Conservation (phyloP, 2,888 invertebrate genomes). For the Leptarthrus brevirostris region DNA sequence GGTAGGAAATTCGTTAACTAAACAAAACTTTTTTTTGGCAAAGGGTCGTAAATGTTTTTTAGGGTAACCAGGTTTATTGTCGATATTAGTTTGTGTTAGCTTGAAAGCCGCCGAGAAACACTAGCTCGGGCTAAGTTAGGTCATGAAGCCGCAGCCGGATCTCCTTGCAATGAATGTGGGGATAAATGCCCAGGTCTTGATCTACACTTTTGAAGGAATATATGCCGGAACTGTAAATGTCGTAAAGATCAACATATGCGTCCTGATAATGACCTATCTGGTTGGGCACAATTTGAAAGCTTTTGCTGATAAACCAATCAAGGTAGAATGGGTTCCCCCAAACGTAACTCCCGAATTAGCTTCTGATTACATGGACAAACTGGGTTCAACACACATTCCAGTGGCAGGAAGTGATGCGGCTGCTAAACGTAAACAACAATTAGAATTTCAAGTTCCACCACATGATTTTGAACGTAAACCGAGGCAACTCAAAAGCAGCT, state of each 20-base stretch:
- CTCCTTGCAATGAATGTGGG: slow-evolving; percentile 82
- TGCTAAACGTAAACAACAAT: slow-evolving; percentile 79
- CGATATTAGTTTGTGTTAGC: too few relatives aligned
- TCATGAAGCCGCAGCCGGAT: slow-evolving; percentile 90
- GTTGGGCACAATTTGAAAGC: slow-evolving; percentile 81
- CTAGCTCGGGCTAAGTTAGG: slow-evolving; percentile 75
- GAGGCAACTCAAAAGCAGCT: slow-evolving; percentile 71
- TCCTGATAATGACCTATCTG: slow-evolving; percentile 80
- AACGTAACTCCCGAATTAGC: slow-evolving; percentile 76
- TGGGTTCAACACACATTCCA: slow-evolving; percentile 80
- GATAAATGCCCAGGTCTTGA: slow-evolving; percentile 80
- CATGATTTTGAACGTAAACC: slow-evolving; percentile 76
- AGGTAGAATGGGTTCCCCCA: slow-evolving; percentile 82
- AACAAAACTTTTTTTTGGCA: too few relatives aligned
- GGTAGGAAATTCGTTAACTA: too few relatives aligned
- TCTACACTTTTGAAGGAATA: slow-evolving; percentile 88
- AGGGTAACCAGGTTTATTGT: too few relatives aligned
- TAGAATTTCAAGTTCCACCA: slow-evolving; percentile 86
- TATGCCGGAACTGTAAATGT: slow-evolving; percentile 88
- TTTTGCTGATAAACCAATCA: slow-evolving; percentile 72
- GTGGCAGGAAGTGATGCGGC: slow-evolving; percentile 86
- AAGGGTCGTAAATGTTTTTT: too few relatives aligned
- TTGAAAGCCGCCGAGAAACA: slow-evolving; percentile 77
- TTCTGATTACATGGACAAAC: slow-evolving; percentile 74
- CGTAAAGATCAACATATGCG: slow-evolving; percentile 85